Percentiles rank a stretch among this genome's conserved stretches.
These are phyloP conservation scores for Esox lucius DNA, from an alignment of 2,797 vertebrate genomes.

Conservation along the genomic window DNA sequence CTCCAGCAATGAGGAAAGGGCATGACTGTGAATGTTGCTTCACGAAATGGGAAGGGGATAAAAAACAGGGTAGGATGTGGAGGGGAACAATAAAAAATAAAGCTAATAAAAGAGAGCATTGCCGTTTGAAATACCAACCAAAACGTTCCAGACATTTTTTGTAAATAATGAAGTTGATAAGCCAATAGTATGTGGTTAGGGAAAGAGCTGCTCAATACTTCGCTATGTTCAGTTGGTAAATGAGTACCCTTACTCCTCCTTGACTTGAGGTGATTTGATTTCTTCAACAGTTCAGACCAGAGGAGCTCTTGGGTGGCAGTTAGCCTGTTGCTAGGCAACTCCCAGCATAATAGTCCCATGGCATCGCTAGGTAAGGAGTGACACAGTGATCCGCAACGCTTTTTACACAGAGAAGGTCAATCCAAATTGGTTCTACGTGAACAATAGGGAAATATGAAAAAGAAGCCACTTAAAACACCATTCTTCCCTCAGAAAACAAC, in stretches of 20 bases:
- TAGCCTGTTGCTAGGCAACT: constrained; percentile 67
- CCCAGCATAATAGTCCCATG: constrained; percentile 22
- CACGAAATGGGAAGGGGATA: no score
- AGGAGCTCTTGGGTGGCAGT: constrained; percentile 49
- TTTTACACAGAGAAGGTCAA: neutral
- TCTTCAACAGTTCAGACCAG: constrained; percentile 38
- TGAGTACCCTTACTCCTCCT: constrained; percentile 11
- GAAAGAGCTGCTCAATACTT: constrained; percentile 22
- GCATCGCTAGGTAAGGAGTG: constrained; percentile 13
- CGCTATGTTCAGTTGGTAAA: constrained; percentile 26
- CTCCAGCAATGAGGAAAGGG: no score
- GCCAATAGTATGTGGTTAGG: neutral
- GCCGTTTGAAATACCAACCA: no score
- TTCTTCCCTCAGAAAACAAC: neutral
- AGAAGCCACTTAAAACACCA: neutral
- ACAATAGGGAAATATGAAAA: neutral
- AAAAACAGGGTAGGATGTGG: no score
- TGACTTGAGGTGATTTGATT: constrained; percentile 5
- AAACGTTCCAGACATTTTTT: neutral
- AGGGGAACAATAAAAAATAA: no score
- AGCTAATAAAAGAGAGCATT: no score
- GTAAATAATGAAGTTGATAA: neutral
- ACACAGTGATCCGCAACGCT: neutral
- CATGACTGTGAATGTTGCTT: no score
- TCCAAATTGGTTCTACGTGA: neutral